Evolutionary conservation across 2,113 vertebrate species (phyloP), one percentile per base, ranked within the genome.

Genomic region (Taxidea taxus): DNA sequence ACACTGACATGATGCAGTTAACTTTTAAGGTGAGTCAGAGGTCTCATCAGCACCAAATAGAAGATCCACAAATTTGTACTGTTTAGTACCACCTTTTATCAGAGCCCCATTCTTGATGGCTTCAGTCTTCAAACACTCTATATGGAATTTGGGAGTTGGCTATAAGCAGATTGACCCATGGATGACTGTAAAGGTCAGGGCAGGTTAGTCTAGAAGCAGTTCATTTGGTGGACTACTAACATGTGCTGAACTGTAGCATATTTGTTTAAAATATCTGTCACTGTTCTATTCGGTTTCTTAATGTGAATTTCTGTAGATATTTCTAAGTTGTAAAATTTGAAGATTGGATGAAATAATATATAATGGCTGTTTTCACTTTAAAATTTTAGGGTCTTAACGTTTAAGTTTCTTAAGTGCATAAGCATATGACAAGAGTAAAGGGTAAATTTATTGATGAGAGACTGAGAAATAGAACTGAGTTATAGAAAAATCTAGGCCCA

Each of bases 261-360:
- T 91, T 84, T 95, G 21, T 31, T 81, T 83, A 90, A 20, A 56
- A 37, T 87, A 15, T 56, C 4, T 74, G 11, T 80, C 29, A 77
- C 62, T 37, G 1, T 86, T 94, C 56, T 51, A 4, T 87, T 94
- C 44, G 72, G 54, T 87, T 87, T 90, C 27, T 85, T 86, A n/a
- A 27, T 66, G 27, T 87, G 47, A 90, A 47, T 92, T 66, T 82
- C 13, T 68, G 1, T 68, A 58, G 49, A 78, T 3, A 78, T 90
- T 85, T 96, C 37, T 91, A 37, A 90, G 60, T 94, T 87, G 27
- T 87, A 51, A 70, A 84, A 77, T 77, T 87, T 91, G 11, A 60
- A 78, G 75, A 90, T 54, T 47, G 44, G 21, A 34, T 20, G 91
- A 82, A 34, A 77, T 82, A 88, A 21, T 66, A 72, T 64, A 62